Base-by-base conservation (phyloP, 2,888 invertebrate genomes). In the Hydraecia micacea region DNA sequence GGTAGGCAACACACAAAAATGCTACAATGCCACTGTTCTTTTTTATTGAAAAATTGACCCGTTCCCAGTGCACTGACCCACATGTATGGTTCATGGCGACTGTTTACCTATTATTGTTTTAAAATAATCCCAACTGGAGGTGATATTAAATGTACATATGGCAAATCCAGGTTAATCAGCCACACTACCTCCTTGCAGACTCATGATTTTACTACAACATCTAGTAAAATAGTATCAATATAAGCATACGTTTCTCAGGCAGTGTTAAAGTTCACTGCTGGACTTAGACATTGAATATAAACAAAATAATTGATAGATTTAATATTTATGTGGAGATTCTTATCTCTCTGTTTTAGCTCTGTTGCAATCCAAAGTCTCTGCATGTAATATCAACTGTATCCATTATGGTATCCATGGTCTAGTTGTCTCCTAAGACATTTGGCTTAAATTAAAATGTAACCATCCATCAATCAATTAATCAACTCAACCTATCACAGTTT, bases 361-460 rank as follows among this genome's bases (percentile, higher is more conserved):
- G 55, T 52, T 7, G 7, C 9, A 62, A 80, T 62, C 28, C 62
- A 39, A 67, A 79, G 5, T 32, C 25, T 15, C 18, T 36, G 42
- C 69, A 46, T 62, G 7, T 70, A 32, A 42, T 58, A 63, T 15
- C 52, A n/a, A 49, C 60, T 46, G 62, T 55, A 62, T 80, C 36
- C 52, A 55, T 75, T 21, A 49, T 55, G 36, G 62, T 55, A 62
- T 80, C 36, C 52, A 55, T 75, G 36, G 13, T 36, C 21, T 15
- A 46, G 21, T 62, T 49, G 55, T 75, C 46, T 67, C 7, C 21
- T 67, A 60, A 71, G 62, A 71, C 52, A 80, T 66, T 75, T 71
- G 46, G 67, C 21, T 62, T 52, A 62, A 80, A 71, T 70, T 80
- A 52, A 62, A 62, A 36, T 0, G 15, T 65, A 79, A 52, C 65